Conservation (phyloP, 2,113 vertebrate genomes). For the Xiphophorus hellerii region DNA sequence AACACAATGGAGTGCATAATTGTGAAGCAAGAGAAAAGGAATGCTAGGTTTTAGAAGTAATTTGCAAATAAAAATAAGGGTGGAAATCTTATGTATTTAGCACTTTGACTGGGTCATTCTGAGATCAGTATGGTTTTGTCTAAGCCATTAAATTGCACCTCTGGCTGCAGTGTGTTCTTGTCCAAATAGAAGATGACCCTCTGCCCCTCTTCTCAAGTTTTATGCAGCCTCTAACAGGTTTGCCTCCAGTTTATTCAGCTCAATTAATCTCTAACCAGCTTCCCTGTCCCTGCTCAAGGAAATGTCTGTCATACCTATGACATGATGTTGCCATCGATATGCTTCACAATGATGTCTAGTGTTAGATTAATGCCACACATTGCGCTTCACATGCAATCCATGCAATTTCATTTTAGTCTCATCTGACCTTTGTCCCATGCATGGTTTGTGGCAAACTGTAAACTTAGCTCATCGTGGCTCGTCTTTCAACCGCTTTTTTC, state of each 20-base stretch:
- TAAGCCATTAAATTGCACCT: neutral
- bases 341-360: neutral
- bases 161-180: neutral
- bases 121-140: neutral
- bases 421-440: neutral
- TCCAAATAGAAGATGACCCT: neutral
- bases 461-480: neutral
- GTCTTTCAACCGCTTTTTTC: neutral
- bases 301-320: neutral
- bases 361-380: neutral
- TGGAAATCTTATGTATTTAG: too few relatives aligned
- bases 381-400: neutral
- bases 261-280: neutral
- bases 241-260: neutral
- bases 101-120: neutral
- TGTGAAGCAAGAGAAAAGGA: too few relatives aligned
- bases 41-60: too few relatives aligned
- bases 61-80: neutral
- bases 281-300: neutral
- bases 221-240: neutral
- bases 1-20: too few relatives aligned
- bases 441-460: neutral
- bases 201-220: neutral
- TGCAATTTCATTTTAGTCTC: neutral
- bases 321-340: neutral